These are phyloP conservation scores for Zoanthus sansibaricus DNA, from an alignment of 92 coral and sea anemone genomes.

Conservation along the genomic window DNA sequence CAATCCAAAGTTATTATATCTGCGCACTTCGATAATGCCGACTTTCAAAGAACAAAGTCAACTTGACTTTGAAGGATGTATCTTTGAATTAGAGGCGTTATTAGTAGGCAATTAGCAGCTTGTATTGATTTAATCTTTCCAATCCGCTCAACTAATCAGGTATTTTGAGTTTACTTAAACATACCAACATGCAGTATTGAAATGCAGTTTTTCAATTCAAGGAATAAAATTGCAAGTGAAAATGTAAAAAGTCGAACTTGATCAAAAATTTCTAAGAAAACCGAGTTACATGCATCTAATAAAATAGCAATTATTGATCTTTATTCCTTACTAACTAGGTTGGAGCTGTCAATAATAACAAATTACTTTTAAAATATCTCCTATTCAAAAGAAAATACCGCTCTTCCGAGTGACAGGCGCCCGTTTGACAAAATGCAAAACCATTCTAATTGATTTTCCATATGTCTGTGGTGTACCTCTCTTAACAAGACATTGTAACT, in stretches of 20 bases:
- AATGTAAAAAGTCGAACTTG: too few species aligned
- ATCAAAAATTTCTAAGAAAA: background rate
- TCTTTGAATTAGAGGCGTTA: too few species aligned
- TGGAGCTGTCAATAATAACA: slow-evolving; percentile 10
- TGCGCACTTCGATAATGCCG: background rate
- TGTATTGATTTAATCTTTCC: background rate
- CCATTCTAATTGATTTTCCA: background rate
- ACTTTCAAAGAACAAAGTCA: background rate
- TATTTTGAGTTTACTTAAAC: background rate
- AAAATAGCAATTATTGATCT: background rate
- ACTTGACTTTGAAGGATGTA: background rate
- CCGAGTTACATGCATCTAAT: background rate
- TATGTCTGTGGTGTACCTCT: background rate
- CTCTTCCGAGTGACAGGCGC: slow-evolving; percentile 6
- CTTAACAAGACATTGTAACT: too few species aligned
- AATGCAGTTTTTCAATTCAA: too few species aligned
- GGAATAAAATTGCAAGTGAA: too few species aligned
- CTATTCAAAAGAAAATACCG: slow-evolving; percentile 20
- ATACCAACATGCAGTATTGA: background rate
- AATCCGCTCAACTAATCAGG: background rate
- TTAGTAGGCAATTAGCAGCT: slow-evolving; percentile 12
- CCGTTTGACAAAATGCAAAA: background rate
- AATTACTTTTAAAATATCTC: slow-evolving; percentile 8
- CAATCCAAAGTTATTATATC: background rate
- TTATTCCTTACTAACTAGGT: background rate